phyloP scores from a whole-genome alignment of 2,113 vertebrate genomes.

The Nipponia nippon region DNA sequence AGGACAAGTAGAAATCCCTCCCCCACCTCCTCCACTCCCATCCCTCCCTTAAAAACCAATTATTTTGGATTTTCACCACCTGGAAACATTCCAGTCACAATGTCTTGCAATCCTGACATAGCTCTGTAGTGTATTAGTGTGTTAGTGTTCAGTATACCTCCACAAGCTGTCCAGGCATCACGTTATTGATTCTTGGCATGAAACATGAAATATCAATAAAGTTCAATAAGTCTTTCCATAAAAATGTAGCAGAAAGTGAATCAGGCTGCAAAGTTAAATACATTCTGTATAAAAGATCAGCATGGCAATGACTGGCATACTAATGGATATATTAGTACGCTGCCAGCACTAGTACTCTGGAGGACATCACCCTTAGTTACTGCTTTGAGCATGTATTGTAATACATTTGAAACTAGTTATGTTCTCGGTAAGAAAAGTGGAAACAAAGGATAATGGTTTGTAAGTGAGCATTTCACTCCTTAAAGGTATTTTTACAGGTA shows the following conservation, averaged over 20 bases:
- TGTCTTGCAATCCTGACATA: neutral
- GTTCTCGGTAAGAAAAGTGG: neutral
- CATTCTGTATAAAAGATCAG: neutral
- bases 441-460: neutral
- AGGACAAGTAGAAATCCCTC: neutral
- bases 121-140: neutral
- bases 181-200: neutral
- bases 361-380: neutral
- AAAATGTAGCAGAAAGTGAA: neutral
- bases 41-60: neutral
- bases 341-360: neutral
- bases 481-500: constrained; percentile 10
- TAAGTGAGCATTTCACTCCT: neutral
- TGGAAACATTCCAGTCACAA: neutral
- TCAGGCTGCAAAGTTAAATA: neutral
- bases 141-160: neutral
- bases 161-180: neutral
- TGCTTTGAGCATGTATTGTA: neutral
- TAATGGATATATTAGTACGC: neutral
- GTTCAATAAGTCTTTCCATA: neutral
- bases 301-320: neutral
- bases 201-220: neutral
- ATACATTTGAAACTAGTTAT: neutral
- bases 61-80: neutral
- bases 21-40: accelerated